A percentile compares a stretch with the other conserved stretches of the same genome.
Conservation (phyloP, 2,797 vertebrate species). For the Loriculus beryllinus region DNA sequence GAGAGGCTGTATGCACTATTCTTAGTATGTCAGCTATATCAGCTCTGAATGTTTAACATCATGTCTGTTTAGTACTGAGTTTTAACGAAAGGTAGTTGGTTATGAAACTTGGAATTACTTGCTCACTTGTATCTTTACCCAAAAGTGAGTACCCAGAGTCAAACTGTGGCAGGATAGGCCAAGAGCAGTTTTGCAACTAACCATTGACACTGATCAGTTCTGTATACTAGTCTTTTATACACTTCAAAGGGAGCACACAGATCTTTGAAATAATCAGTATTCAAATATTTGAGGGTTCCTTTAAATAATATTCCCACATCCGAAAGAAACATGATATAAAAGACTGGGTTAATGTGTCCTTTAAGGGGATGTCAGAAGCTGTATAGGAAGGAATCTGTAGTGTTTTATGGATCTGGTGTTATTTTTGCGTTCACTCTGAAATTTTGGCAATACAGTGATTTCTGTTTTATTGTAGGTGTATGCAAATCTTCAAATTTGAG, state of each 20-base stretch:
- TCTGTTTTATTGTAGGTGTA: background rate
- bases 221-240: background rate
- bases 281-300: background rate
- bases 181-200: background rate
- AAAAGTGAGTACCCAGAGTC: background rate
- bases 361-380: background rate
- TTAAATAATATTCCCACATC: background rate
- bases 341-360: rapidly evolving
- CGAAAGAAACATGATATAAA: background rate
- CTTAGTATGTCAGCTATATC: background rate
- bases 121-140: background rate
- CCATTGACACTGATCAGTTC: background rate
- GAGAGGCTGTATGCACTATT: rapidly evolving
- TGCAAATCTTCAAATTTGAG: background rate
- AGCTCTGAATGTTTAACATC: background rate
- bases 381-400: background rate
- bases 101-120: background rate
- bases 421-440: background rate
- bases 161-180: background rate
- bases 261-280: background rate
- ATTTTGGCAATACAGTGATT: background rate
- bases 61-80: rapidly evolving
- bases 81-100: background rate
- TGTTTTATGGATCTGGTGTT: background rate
- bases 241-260: rapidly evolving